phyloP scores from a whole-genome alignment of 1,140 invertebrate species.

The Ephestia elutella region DNA sequence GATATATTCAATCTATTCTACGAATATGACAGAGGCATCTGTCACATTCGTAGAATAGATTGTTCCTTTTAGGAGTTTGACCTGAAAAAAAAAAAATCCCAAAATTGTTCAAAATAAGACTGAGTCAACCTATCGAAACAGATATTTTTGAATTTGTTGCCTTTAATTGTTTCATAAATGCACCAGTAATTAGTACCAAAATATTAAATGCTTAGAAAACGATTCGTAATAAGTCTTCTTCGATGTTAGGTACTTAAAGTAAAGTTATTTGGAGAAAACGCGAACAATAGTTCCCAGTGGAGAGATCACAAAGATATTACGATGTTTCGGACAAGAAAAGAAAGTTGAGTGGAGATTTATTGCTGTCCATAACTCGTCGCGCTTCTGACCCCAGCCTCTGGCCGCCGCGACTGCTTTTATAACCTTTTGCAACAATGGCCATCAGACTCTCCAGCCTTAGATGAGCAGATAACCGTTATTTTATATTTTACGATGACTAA shows the following conservation, averaged over 20 bases:
- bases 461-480: background rate
- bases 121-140: too few relatives aligned
- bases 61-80: too few relatives aligned
- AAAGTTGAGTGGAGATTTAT: conserved; percentile 1
- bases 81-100: too few relatives aligned
- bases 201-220: too few relatives aligned
- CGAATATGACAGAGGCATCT: too few relatives aligned
- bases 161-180: too few relatives aligned
- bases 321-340: background rate
- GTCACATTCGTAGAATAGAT: too few relatives aligned
- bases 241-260: background rate
- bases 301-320: background rate
- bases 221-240: background rate
- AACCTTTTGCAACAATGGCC: background rate
- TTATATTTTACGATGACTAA: conserved; percentile 1
- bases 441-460: too few relatives aligned
- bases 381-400: background rate
- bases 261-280: background rate
- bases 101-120: too few relatives aligned
- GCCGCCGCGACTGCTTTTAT: background rate
- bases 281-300: background rate
- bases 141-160: too few relatives aligned
- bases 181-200: too few relatives aligned
- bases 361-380: background rate
- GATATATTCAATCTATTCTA: too few relatives aligned